These are phyloP conservation scores for Chironomus tepperi DNA, from an alignment of 1,140 invertebrate species.

Conservation along the genomic window DNA sequence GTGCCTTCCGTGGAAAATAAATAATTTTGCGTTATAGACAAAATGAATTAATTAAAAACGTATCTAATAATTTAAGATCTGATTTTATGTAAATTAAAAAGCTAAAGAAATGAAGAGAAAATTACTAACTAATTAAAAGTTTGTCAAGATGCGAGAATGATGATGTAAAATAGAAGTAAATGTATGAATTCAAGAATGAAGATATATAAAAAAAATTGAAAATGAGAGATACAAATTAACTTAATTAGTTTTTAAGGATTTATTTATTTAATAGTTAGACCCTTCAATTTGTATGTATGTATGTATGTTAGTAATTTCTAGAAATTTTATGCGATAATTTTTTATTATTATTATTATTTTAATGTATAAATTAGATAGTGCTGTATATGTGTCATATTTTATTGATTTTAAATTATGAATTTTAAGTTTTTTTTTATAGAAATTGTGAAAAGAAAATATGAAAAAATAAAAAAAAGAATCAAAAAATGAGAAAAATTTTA, in stretches of 20 bases:
- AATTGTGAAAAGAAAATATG: not conserved
- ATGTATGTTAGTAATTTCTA: slow-evolving; percentile 1
- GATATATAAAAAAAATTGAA: not conserved
- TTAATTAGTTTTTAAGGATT: not conserved
- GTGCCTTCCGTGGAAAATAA: not conserved
- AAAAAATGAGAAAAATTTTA: not conserved
- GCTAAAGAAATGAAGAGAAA: not conserved
- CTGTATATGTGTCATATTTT: slow-evolving; percentile 14
- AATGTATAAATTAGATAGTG: not conserved
- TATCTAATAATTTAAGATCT: slow-evolving; percentile 23
- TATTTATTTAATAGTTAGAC: too few species aligned
- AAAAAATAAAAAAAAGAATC: not conserved
- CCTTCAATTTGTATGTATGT: not conserved
- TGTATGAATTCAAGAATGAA: not conserved
- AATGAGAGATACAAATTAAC: slow-evolving; percentile 8
- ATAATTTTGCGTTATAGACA: not conserved
- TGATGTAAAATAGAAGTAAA: not conserved
- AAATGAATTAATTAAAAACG: not conserved
- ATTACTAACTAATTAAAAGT: not conserved
- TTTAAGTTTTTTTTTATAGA: slow-evolving; percentile 2
- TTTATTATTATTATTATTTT: too few species aligned
- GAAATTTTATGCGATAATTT: too few species aligned
- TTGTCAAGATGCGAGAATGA: slow-evolving; percentile 3
- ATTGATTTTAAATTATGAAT: not conserved
- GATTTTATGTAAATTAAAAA: not conserved